A percentile compares a stretch with the other conserved stretches of the same genome.
These are phyloP conservation scores for Erynnis tages DNA, from an alignment of 2,888 invertebrate genomes.

Conservation along the genomic window DNA sequence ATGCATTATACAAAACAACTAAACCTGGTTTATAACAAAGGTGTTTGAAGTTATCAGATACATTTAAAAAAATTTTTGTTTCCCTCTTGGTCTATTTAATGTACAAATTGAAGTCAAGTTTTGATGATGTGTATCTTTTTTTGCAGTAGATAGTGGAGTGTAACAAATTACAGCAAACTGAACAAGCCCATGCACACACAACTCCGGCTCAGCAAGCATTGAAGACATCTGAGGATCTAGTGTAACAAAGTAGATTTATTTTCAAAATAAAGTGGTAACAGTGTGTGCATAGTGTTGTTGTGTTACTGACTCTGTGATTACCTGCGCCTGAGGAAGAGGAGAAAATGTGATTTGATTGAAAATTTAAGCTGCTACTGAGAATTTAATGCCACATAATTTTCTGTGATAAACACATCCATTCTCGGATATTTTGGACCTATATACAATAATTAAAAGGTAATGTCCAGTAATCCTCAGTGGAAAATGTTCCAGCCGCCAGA, in stretches of 20 bases:
- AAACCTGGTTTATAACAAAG: too few species aligned
- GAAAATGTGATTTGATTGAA: constrained; percentile 73
- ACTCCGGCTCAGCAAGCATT: constrained; percentile 93
- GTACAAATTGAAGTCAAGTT: not conserved
- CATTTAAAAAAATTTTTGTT: too few species aligned
- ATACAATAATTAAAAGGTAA: constrained; percentile 75
- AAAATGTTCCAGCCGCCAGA: constrained; percentile 95
- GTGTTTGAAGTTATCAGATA: too few species aligned
- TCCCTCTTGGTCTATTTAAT: too few species aligned
- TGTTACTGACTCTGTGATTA: constrained; percentile 55
- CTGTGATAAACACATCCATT: constrained; percentile 74
- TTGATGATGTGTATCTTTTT: not conserved
- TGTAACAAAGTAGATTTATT: constrained; percentile 78
- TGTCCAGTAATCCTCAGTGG: constrained; percentile 94
- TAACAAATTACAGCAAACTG: constrained; percentile 47
- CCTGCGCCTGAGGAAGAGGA: constrained; percentile 16
- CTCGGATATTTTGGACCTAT: constrained; percentile 63
- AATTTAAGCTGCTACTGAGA: constrained; percentile 50
- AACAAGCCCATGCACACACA: constrained; percentile 49
- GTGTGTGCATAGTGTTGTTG: constrained; percentile 57
- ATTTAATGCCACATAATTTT: constrained; percentile 64
- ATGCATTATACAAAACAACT: too few species aligned
- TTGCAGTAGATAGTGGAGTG: constrained; percentile 48
- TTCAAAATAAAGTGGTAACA: constrained; percentile 53
- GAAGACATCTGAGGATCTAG: constrained; percentile 92